These are phyloP conservation scores for Fabriciana adippe DNA, from an alignment of 2,888 invertebrate species.

Conservation along the genomic window DNA sequence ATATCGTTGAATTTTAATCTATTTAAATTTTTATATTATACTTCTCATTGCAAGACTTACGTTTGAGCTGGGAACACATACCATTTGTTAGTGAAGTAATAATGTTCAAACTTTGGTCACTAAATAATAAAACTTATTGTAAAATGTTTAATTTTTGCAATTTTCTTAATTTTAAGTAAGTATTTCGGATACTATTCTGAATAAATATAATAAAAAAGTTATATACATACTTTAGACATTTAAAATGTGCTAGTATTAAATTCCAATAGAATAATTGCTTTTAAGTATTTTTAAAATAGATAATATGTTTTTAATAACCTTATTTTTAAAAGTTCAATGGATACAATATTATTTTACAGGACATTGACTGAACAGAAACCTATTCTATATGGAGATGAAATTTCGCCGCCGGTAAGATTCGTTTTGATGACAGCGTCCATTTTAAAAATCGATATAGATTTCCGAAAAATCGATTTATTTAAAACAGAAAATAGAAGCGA, in stretches of 20 bases:
- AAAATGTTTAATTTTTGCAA: constrained; percentile 11
- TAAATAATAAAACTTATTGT: constrained; percentile 3
- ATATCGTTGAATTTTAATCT: constrained; percentile 21
- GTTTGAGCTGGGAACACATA: constrained; percentile 3
- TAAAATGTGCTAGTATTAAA: neutral
- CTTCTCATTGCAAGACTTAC: constrained; percentile 7
- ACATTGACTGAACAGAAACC: constrained; percentile 42
- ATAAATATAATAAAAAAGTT: neutral
- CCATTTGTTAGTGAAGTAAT: neutral
- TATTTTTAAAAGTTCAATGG: neutral
- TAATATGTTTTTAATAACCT: neutral
- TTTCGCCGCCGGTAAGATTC: constrained; percentile 79
- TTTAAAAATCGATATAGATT: constrained; percentile 68
- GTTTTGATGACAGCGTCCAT: constrained; percentile 76
- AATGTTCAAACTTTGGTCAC: constrained; percentile 17
- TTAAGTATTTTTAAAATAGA: neutral
- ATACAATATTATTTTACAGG: constrained; percentile 24
- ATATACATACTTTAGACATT: neutral
- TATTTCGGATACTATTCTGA: constrained; percentile 11
- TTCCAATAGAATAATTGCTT: no score
- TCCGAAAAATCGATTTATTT: constrained; percentile 73
- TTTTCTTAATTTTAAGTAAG: constrained; percentile 22
- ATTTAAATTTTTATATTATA: constrained; percentile 18
- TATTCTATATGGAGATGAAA: constrained; percentile 73
- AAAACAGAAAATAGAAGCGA: constrained; percentile 58